A percentile compares a stretch with the other conserved stretches of the same genome.
These are phyloP conservation scores for Microctonus brassicae DNA, from an alignment of 2,888 invertebrate genomes.

Conservation along the genomic window DNA sequence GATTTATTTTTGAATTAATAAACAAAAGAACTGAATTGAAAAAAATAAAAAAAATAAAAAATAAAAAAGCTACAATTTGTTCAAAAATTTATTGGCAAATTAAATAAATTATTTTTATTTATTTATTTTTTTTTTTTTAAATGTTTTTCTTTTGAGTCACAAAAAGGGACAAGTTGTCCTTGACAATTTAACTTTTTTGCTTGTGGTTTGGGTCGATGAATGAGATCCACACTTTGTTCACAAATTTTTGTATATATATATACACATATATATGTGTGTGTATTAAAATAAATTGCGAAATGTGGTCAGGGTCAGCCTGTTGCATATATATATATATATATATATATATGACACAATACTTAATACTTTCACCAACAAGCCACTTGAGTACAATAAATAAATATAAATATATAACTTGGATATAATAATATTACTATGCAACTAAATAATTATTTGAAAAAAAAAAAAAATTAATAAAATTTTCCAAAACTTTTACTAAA, in stretches of 20 bases:
- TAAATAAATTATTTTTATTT: too few relatives aligned
- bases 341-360: constrained; percentile 36
- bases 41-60: too few relatives aligned
- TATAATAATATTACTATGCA: neutral
- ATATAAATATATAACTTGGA: neutral
- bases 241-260: neutral
- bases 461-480: too few relatives aligned
- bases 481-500: too few relatives aligned
- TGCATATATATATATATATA: too few relatives aligned
- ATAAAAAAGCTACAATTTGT: too few relatives aligned
- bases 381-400: neutral
- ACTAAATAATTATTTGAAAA: neutral
- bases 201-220: neutral
- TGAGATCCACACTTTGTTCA: neutral
- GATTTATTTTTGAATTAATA: too few relatives aligned
- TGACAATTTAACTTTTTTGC: neutral
- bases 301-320: constrained; percentile 65
- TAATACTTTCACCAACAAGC: constrained; percentile 56
- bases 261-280: neutral
- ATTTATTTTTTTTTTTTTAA: too few relatives aligned
- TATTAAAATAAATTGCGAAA: constrained; percentile 53
- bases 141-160: neutral
- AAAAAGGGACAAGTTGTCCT: neutral
- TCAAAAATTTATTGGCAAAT: too few relatives aligned
- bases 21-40: too few relatives aligned